Evolutionary conservation across 1,140 invertebrate genomes (phyloP).

Genomic region (Saccostrea echinata): DNA sequence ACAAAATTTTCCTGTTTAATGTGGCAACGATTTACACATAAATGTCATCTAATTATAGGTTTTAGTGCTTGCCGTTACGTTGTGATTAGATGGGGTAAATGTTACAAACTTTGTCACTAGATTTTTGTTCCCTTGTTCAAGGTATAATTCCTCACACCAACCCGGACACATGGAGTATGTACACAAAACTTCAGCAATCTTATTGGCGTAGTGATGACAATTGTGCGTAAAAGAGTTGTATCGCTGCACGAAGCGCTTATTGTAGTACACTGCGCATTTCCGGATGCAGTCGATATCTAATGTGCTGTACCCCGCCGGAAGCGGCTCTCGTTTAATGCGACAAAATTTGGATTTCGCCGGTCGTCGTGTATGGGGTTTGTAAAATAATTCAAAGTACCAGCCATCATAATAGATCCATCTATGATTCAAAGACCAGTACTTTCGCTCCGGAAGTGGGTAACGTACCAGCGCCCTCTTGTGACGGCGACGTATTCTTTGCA

Average conservation of each 20-base stretch:
- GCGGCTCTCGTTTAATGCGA: background rate
- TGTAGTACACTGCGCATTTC: constrained; percentile 32
- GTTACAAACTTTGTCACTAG: background rate
- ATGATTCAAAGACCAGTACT: constrained; percentile 26
- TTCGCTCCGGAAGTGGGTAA: background rate
- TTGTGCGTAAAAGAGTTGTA: constrained; percentile 27
- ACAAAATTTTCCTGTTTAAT: too few relatives aligned
- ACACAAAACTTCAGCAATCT: constrained; percentile 24
- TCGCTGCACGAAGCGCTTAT: background rate
- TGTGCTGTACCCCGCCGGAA: constrained; percentile 18
- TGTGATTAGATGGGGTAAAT: background rate
- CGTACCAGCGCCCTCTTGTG: background rate
- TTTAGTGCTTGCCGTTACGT: background rate
- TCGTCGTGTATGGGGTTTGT: constrained; percentile 18
- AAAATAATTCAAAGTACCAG: constrained; percentile 33
- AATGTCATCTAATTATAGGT: too few relatives aligned
- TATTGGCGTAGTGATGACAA: constrained; percentile 34
- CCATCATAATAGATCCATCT: constrained; percentile 37
- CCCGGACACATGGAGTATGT: constrained; percentile 17
- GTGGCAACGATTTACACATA: too few relatives aligned
- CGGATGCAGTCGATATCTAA: constrained; percentile 2
- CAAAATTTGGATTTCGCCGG: constrained; percentile 26
- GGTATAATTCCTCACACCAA: constrained; percentile 20
- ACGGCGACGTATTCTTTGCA: background rate
- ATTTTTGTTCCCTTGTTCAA: background rate